phyloP scores from a whole-genome alignment of 2,113 vertebrate species.

The Micronisus gabar region DNA sequence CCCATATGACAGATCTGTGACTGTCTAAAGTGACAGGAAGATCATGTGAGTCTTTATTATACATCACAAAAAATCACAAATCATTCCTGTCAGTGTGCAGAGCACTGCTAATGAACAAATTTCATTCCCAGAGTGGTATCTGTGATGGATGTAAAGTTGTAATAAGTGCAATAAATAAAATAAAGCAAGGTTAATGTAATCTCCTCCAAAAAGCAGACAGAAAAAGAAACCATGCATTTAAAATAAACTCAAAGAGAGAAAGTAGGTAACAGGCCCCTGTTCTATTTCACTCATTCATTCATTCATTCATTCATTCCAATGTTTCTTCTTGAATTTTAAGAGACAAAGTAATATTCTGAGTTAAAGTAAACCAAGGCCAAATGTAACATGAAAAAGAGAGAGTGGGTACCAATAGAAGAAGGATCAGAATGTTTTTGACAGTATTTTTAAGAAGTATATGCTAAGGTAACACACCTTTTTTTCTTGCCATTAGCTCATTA shows the following conservation, averaged over 20 bases:
- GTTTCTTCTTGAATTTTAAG: not conserved
- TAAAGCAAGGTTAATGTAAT: not conserved
- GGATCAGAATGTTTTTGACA: slow-evolving; percentile 53
- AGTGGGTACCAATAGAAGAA: slow-evolving; percentile 47
- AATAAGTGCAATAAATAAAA: not conserved
- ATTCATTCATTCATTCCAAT: not conserved
- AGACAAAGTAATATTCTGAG: slow-evolving; percentile 60
- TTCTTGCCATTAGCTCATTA: not conserved
- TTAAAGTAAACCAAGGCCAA: slow-evolving; percentile 60
- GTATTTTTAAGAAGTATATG: slow-evolving; percentile 63
- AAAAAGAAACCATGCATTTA: not conserved
- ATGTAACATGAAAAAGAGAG: slow-evolving; percentile 53
- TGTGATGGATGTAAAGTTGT: not conserved
- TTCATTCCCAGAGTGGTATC: not conserved
- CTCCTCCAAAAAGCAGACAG: not conserved
- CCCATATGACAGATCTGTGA: not conserved
- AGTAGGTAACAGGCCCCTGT: not conserved
- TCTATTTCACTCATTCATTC: not conserved
- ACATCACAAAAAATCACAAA: not conserved
- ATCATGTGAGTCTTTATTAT: not conserved
- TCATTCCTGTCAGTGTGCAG: not conserved
- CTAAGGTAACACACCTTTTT: slow-evolving; percentile 52
- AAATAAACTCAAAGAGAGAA: not conserved
- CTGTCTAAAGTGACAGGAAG: not conserved
- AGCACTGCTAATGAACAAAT: not conserved